Percentiles rank a stretch among this genome's conserved stretches.
These are phyloP conservation scores for Eutolmus rufibarbis DNA, from an alignment of 2,888 invertebrate genomes.

Conservation along the genomic window DNA sequence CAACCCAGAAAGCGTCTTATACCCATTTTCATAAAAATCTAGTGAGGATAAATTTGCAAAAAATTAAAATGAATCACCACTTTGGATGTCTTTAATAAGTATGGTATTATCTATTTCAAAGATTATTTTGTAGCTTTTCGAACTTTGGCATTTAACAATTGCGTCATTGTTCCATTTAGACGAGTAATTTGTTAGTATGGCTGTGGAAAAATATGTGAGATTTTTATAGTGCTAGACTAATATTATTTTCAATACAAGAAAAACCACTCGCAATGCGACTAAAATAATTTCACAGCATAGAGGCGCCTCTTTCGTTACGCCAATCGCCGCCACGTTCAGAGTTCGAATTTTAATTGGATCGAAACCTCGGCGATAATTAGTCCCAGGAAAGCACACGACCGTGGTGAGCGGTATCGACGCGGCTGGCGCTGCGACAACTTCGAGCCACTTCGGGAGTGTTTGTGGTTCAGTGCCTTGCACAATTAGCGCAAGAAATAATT, in stretches of 20 bases:
- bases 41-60: too few relatives aligned
- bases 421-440: not conserved
- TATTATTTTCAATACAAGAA: not conserved
- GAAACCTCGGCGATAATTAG: not conserved
- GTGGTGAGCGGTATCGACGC: not conserved
- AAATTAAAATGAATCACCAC: too few relatives aligned
- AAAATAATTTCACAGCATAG: not conserved
- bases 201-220: not conserved
- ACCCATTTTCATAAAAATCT: too few relatives aligned
- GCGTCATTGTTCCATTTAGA: too few relatives aligned
- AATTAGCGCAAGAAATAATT: constrained; percentile 28
- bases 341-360: constrained; percentile 13
- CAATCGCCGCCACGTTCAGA: not conserved
- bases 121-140: too few relatives aligned
- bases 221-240: not conserved
- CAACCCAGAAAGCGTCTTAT: too few relatives aligned
- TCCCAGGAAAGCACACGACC: not conserved
- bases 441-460: not conserved
- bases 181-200: not conserved
- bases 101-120: too few relatives aligned
- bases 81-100: too few relatives aligned
- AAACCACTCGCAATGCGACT: too few relatives aligned
- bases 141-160: too few relatives aligned
- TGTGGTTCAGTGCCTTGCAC: not conserved
- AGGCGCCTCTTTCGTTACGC: not conserved